Base-by-base conservation (phyloP, 2,797 vertebrate species). In the Sus cebifrons region DNA sequence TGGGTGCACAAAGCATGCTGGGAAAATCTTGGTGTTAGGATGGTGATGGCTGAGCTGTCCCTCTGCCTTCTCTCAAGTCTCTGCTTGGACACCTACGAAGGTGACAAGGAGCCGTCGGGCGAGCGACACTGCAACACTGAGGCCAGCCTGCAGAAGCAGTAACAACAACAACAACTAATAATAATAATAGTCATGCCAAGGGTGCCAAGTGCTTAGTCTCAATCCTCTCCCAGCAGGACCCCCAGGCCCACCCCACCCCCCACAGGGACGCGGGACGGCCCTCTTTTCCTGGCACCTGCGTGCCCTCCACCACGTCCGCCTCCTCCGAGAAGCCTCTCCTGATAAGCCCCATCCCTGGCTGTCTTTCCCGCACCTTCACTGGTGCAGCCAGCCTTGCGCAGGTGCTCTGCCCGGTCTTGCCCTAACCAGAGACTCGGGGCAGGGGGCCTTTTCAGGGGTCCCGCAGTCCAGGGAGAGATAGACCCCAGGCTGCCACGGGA, bases 81-180 rank as follows among this genome's bases (percentile, higher is more conserved):
- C 21, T 4, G 18, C 40, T 44, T 60, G n/a, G 58, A 60, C n/a
- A 0, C 17, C 11, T 3, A 3, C 27, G 49, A 17, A 0, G 4
- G 1, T 27, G 7, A 3, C 0, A 8, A 32, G 91, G 25, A 52
- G 23, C 27, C 10, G 49, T 29, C 4, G 1, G 15, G 32, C 15
- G 6, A 25, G n/a, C 5, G 16, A 7, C 17, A 25, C n/a, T 7
- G 0, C 5, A 1, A 16, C 8, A 0, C 12, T 10, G 0, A 16
- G 44, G 40, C 25, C 1, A 49, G 13, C 27, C 65, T 12, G 21
- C 0, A 18, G 11, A 29, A 44, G 5, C 5, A 23, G 5, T 4
- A n/a, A 8, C 2, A 21, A 8, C 2, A 1, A 32, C 11, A 14
- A 27, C 10, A 0, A 11, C n/a, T 13, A n/a, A 12, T 2, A 1